Base-by-base conservation (phyloP, 2,888 invertebrate genomes). In the Tricholauxania praeusta region DNA sequence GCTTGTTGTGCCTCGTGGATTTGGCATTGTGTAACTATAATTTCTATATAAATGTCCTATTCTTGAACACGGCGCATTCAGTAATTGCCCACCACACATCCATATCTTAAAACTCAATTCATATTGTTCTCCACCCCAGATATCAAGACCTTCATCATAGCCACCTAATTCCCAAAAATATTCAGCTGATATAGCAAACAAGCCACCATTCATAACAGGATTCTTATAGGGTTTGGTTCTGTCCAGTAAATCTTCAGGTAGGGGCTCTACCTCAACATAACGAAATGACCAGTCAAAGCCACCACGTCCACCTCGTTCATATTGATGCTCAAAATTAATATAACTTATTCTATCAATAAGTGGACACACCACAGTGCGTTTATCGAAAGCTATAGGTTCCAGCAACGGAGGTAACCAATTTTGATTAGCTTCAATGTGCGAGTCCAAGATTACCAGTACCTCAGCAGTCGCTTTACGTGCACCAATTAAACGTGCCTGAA, bases 41-140 rank as follows among this genome's bases (percentile, higher is more conserved):
- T 96, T 96, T 72, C 96, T 89, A 84, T 96, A 96, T 79, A 96
- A 94, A 83, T 98, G 98, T 0, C 96, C 98, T 7, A 98, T 93
- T 78, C 97, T 91, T 0, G 97, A 96, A 83, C 98, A 98, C 0
- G 98, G 96, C 1, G 95, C 95, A 89, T 98, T 97, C 74, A 94
- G 89, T 95, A 98, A 94, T 78, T 92, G 91, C 0, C 98, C 98
- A 17, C 96, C 97, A 86, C 98, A 98, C 88, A 97, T 97, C 98
- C 98, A 98, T 75, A 98, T 93, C 91, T 98, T 98, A 84, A 98
- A 98, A 76, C 97, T 98, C 15, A 99, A 89, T 84, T 99, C 98
- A 82, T 98, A 99, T 86, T 98, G 98, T 85, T 99, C 98, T 0
- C 98, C 98, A 49, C 98, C 98, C 98, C 98, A 99, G 79, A 99